Conservation (phyloP, 1,140 invertebrate genomes). For the Megathymus violae region DNA sequence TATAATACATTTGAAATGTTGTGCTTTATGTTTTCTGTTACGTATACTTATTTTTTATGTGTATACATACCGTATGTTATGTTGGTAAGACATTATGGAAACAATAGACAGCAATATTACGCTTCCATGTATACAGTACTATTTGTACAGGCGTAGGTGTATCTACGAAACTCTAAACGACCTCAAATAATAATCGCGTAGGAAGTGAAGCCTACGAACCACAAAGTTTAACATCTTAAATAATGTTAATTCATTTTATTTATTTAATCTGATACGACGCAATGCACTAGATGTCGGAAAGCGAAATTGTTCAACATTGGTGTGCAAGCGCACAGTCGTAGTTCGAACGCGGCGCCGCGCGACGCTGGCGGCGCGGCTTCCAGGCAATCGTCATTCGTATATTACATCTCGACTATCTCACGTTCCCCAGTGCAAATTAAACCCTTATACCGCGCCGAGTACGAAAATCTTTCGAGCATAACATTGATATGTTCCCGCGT, state of each 20-base stretch:
- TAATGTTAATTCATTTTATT: constrained; percentile 45
- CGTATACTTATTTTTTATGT: too few relatives aligned
- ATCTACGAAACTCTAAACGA: not conserved
- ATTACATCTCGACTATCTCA: constrained; percentile 8
- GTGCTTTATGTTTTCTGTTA: too few relatives aligned
- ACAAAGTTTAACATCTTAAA: not conserved
- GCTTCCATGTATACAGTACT: too few relatives aligned
- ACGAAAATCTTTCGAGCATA: constrained; percentile 6
- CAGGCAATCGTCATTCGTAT: not conserved
- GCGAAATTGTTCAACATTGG: constrained; percentile 39
- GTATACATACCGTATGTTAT: too few relatives aligned
- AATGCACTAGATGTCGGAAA: constrained; percentile 46
- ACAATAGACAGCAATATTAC: too few relatives aligned
- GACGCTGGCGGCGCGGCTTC: not conserved
- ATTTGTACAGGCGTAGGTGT: not conserved
- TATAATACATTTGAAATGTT: too few relatives aligned
- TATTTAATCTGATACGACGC: constrained; percentile 58
- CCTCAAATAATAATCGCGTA: not conserved
- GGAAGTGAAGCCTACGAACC: not conserved
- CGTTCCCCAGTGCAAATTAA: constrained; percentile 19
- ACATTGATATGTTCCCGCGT: constrained; percentile 42
- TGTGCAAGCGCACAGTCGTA: constrained; percentile 52
- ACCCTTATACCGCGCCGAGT: not conserved
- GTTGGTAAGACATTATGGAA: too few relatives aligned
- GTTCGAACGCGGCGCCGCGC: constrained; percentile 45